These are phyloP conservation scores for Parapristionchus giblindavisi DNA, from an alignment of 2,888 invertebrate genomes.

Conservation along the genomic window DNA sequence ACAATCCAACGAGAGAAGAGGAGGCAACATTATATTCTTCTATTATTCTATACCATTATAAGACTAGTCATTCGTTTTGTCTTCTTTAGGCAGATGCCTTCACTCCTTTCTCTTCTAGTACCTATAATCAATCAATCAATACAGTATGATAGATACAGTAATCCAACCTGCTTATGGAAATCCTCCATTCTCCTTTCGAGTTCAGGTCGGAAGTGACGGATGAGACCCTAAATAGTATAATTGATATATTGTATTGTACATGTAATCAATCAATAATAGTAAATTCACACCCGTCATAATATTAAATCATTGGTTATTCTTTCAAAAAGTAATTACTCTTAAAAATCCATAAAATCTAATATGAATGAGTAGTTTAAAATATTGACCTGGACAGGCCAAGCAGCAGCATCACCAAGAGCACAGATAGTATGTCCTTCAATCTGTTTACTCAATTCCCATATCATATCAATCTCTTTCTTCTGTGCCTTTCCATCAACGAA, in stretches of 20 bases:
- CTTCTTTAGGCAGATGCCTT: constrained; percentile 35
- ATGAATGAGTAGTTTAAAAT: background rate
- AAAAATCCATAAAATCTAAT: constrained; percentile 1
- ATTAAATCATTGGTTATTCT: no score
- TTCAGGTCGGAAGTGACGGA: constrained; percentile 94
- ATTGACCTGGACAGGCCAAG: constrained; percentile 93
- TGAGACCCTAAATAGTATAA: constrained; percentile 75
- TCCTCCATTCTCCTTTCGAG: constrained; percentile 85
- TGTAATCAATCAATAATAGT: background rate
- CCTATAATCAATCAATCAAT: constrained; percentile 14
- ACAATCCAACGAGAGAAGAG: constrained; percentile 28
- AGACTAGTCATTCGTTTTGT: background rate
- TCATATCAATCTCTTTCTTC: constrained; percentile 95
- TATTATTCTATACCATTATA: constrained; percentile 10
- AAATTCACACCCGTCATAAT: background rate
- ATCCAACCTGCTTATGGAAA: constrained; percentile 72
- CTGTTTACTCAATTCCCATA: constrained; percentile 98
- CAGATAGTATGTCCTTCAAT: constrained; percentile 99
- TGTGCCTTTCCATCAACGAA: constrained; percentile 88
- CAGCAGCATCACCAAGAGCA: constrained; percentile 97
- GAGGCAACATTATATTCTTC: constrained; percentile 3
- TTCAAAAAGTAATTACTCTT: constrained; percentile 6
- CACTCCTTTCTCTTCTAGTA: constrained; percentile 53
- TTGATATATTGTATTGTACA: constrained; percentile 1
- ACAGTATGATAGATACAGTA: background rate